Conservation (phyloP, 2,797 vertebrate species). For the Alauda arvensis region DNA sequence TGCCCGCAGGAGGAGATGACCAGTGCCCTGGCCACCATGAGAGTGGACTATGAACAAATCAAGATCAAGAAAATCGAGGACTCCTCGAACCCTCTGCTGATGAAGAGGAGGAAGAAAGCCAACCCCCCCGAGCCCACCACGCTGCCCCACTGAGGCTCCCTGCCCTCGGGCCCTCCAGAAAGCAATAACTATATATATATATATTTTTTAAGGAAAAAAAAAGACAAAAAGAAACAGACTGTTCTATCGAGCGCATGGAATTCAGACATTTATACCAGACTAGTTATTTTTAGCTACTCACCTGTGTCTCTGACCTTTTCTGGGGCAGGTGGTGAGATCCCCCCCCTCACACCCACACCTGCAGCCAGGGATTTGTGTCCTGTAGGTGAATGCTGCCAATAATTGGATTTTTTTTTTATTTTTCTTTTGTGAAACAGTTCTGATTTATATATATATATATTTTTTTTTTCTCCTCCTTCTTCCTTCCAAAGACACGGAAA, state of each 20-base stretch:
- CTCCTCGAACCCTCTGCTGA: slow-evolving; percentile 91
- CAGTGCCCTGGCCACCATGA: slow-evolving; percentile 96
- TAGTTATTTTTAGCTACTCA: slow-evolving; percentile 64
- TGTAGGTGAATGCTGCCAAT: slow-evolving; percentile 2
- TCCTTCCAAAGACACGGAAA: slow-evolving; percentile 40
- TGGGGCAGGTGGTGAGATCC: slow-evolving; percentile 20
- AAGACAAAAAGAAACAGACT: slow-evolving; percentile 61
- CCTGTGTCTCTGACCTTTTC: slow-evolving; percentile 42
- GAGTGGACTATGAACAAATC: slow-evolving; percentile 96
- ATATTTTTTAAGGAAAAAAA: slow-evolving; percentile 73
- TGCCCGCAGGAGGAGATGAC: slow-evolving; percentile 94
- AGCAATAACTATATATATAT: slow-evolving; percentile 88
- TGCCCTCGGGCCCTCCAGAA: slow-evolving; percentile 70
- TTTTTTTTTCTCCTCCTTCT: background rate
- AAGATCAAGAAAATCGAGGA: slow-evolving; percentile 98
- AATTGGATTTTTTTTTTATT: slow-evolving; percentile 43
- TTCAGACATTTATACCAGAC: slow-evolving; percentile 48
- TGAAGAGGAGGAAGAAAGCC: slow-evolving; percentile 92
- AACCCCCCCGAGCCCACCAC: slow-evolving; percentile 65
- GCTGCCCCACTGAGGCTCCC: slow-evolving; percentile 70
- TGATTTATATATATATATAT: background rate
- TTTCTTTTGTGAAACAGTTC: slow-evolving; percentile 35
- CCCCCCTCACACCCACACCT: background rate
- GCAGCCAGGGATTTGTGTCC: background rate
- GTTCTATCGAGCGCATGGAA: slow-evolving; percentile 43